phyloP scores from a whole-genome alignment of 2,797 vertebrate species.

The Apogon hyalosoma region DNA sequence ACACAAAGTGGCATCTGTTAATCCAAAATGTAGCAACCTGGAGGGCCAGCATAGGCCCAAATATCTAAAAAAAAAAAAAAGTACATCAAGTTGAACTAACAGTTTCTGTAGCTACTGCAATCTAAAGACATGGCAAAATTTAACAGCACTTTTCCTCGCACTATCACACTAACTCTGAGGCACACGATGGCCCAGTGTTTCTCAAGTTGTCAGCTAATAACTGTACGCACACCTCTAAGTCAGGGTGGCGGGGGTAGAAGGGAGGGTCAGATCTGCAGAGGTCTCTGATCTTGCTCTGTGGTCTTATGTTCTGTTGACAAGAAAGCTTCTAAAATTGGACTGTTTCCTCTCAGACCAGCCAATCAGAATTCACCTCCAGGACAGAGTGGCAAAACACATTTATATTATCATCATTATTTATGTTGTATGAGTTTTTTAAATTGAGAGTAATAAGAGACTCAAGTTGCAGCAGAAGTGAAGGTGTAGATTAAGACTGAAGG shows the following conservation, averaged over 20 bases:
- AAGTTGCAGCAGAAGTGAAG: constrained; percentile 4
- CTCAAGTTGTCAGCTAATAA: not conserved
- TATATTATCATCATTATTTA: constrained; percentile 46
- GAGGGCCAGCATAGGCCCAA: constrained; percentile 34
- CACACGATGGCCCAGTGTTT: not conserved
- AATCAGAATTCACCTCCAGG: constrained; percentile 52
- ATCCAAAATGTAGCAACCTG: constrained; percentile 66
- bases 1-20: constrained; percentile 74
- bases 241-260: not conserved
- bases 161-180: constrained; percentile 50
- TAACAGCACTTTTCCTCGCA: constrained; percentile 23
- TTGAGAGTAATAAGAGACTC: constrained; percentile 18
- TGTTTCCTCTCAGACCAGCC: constrained; percentile 46
- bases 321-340: constrained; percentile 63
- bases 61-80: constrained; percentile 42
- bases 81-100: constrained; percentile 30
- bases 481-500: not conserved
- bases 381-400: constrained; percentile 40
- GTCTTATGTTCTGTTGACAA: constrained; percentile 54
- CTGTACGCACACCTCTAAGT: not conserved
- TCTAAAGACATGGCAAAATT: constrained; percentile 36
- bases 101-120: constrained; percentile 34
- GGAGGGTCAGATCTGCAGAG: constrained; percentile 17
- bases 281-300: constrained; percentile 2
- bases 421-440: constrained; percentile 17